Conservation (phyloP, 2,888 invertebrate genomes). For the Petrophora chlorosata region DNA sequence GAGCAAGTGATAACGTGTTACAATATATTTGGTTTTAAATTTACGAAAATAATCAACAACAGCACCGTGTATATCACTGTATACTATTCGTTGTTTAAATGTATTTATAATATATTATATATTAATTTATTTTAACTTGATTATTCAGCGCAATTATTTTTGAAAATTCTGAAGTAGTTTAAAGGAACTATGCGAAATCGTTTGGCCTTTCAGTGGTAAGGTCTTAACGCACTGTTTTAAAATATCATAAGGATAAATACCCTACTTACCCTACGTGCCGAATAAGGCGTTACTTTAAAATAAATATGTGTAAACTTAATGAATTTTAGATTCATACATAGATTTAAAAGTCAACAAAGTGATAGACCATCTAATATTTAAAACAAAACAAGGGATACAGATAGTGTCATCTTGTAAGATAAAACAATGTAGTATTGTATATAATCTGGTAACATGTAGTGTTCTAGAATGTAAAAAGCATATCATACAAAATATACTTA, state of each 20-base stretch:
- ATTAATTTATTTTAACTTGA: neutral
- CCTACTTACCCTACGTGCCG: too few species aligned
- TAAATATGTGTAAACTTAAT: slow-evolving; percentile 5
- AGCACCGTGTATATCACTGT: slow-evolving; percentile 75
- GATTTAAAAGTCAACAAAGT: slow-evolving; percentile 10
- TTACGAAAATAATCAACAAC: slow-evolving; percentile 66
- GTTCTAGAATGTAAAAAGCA: too few species aligned
- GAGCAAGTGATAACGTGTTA: slow-evolving; percentile 48
- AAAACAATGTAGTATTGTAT: too few species aligned
- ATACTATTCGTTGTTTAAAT: slow-evolving; percentile 56
- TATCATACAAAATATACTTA: too few species aligned
- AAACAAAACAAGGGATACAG: too few species aligned
- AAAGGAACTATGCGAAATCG: slow-evolving; percentile 5
- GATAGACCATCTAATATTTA: slow-evolving; percentile 4
- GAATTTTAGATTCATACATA: slow-evolving; percentile 15
- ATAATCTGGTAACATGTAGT: too few species aligned
- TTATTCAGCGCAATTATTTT: neutral
- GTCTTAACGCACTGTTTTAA: too few species aligned
- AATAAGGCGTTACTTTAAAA: slow-evolving; percentile 5
- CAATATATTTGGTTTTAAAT: slow-evolving; percentile 72
- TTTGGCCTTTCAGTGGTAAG: neutral
- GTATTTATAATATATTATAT: slow-evolving; percentile 2
- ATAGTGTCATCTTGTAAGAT: too few species aligned
- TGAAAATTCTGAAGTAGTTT: neutral
- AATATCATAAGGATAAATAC: too few species aligned